These are phyloP conservation scores for Polydrusus cervinus DNA, from an alignment of 2,888 invertebrate genomes.

Conservation along the genomic window DNA sequence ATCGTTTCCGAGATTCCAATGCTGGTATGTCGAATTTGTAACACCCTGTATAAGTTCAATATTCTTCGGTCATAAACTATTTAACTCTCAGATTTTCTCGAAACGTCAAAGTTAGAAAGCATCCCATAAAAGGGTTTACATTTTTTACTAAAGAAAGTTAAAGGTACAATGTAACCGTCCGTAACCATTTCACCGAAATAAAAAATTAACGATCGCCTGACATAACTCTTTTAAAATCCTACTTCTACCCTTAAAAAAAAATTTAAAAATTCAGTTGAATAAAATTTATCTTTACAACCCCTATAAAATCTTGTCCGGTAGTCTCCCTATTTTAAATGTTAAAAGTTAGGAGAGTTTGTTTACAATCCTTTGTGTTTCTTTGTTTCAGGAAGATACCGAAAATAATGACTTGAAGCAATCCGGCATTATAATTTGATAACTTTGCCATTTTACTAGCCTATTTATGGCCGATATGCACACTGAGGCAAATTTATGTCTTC, in stretches of 20 bases:
- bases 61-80: no score
- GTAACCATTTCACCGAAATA: neutral
- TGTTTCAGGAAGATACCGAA: neutral
- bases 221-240: neutral
- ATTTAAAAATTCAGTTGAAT: slow-evolving; percentile 10
- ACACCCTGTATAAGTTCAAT: no score
- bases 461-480: no score
- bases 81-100: no score
- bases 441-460: neutral
- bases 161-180: neutral
- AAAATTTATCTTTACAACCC: neutral
- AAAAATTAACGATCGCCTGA: neutral
- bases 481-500: neutral
- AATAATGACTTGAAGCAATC: neutral
- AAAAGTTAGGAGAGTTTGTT: neutral
- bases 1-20: no score
- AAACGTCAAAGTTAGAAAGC: no score
- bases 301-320: neutral
- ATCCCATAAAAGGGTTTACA: neutral
- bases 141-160: neutral
- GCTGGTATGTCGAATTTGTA: no score
- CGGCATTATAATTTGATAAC: neutral
- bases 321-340: neutral
- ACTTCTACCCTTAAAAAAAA: neutral
- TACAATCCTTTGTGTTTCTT: neutral